phyloP scores from a whole-genome alignment of 2,888 invertebrate genomes.

The Lithophane ornitopus region DNA sequence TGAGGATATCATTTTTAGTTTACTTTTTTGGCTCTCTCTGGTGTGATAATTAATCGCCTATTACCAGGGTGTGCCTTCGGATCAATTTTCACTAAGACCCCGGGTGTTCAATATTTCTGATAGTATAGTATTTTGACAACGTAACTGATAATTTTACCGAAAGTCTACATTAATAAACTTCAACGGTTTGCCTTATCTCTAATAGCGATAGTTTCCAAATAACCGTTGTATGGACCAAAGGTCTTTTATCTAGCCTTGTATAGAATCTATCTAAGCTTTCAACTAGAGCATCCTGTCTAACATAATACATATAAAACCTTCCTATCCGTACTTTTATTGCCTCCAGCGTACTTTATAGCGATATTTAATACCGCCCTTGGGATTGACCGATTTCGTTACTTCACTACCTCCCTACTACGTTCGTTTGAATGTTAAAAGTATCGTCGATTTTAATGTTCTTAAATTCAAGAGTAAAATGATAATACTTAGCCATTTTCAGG shows the following conservation, averaged over 20 bases:
- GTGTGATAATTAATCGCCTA: constrained; percentile 26
- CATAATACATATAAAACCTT: constrained; percentile 49
- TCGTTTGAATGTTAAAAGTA: constrained; percentile 54
- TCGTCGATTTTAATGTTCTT: constrained; percentile 4
- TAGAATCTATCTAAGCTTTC: constrained; percentile 4
- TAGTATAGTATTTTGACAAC: neutral
- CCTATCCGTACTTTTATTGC: constrained; percentile 56
- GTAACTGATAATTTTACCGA: neutral
- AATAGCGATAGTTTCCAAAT: constrained; percentile 5
- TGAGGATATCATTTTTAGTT: constrained; percentile 42
- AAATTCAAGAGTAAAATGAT: neutral
- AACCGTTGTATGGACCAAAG: neutral
- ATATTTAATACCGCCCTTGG: constrained; percentile 62
- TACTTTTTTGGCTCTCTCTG: constrained; percentile 5
- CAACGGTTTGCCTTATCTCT: neutral
- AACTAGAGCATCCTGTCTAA: constrained; percentile 25
- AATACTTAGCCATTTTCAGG: neutral
- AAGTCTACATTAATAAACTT: neutral
- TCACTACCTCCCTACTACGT: constrained; percentile 42
- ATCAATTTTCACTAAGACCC: constrained; percentile 4
- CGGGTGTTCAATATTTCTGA: neutral
- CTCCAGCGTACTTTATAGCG: constrained; percentile 55
- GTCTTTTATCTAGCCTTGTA: neutral
- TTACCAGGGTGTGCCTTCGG: neutral
- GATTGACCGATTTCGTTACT: constrained; percentile 62